These are phyloP conservation scores for Cosmia trapezina DNA, from an alignment of 2,888 invertebrate species.

Conservation along the genomic window DNA sequence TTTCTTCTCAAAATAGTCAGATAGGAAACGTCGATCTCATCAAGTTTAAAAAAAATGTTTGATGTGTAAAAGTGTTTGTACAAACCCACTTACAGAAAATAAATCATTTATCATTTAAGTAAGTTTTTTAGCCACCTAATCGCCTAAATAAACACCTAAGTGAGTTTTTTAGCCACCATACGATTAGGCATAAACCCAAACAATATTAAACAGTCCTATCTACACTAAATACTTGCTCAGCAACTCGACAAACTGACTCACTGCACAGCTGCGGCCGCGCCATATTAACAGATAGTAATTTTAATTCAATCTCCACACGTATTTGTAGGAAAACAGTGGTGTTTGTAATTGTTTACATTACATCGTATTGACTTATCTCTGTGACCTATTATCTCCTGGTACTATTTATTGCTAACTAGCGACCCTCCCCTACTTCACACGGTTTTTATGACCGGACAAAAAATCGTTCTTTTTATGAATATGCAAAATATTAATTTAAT, in stretches of 20 bases:
- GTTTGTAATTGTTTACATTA: conserved; percentile 62
- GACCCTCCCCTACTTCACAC: not conserved
- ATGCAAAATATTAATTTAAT: no score
- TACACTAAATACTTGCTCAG: conserved; percentile 35
- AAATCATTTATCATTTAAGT: no score
- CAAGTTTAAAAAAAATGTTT: no score
- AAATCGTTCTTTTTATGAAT: no score
- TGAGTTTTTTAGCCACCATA: no score
- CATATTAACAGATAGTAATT: conserved; percentile 69
- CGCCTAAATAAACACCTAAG: no score
- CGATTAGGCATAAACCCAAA: conserved; percentile 26
- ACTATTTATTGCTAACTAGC: conserved; percentile 45
- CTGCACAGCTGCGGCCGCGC: conserved; percentile 65
- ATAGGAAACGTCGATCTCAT: no score
- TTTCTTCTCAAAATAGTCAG: no score
- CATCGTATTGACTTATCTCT: conserved; percentile 53
- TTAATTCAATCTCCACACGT: conserved; percentile 68
- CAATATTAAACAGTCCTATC: conserved; percentile 1
- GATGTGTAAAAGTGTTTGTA: no score
- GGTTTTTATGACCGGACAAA: not conserved
- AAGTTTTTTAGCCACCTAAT: no score
- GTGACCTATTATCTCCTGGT: conserved; percentile 53
- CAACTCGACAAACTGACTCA: conserved; percentile 62
- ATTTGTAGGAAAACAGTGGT: conserved; percentile 64
- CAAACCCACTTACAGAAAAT: no score